Percentiles rank a stretch among this genome's conserved stretches.
Evolutionary conservation across 2,888 invertebrate genomes (phyloP).

Genomic region (Aphidius colemani): DNA sequence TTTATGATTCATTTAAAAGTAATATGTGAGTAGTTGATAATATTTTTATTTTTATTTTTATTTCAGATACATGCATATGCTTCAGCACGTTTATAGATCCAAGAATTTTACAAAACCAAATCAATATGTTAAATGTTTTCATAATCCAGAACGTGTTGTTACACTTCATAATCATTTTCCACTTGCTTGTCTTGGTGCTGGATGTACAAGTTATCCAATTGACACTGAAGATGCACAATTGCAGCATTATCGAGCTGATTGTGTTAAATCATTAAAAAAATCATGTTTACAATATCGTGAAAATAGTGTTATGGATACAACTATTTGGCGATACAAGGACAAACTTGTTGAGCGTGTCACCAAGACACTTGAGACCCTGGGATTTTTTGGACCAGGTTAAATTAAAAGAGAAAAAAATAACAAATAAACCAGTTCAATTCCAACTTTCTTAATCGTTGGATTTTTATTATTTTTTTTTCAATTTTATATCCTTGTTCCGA

Average conservation of each 20-base stretch:
- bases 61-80: conserved; percentile 82
- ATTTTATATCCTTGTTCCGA: neutral
- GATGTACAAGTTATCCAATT: conserved; percentile 83
- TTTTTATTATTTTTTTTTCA: conserved; percentile 6
- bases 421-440: conserved; percentile 4
- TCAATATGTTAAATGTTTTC: conserved; percentile 92
- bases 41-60: conserved; percentile 12
- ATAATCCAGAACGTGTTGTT: conserved; percentile 86
- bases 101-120: conserved; percentile 92
- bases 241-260: conserved; percentile 93
- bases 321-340: conserved; percentile 87
- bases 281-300: conserved; percentile 81
- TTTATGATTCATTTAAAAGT: neutral
- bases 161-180: conserved; percentile 93
- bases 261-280: conserved; percentile 85
- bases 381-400: conserved; percentile 64
- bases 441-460: neutral
- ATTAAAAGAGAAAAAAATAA: neutral
- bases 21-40: neutral
- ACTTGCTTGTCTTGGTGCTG: conserved; percentile 79
- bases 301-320: conserved; percentile 81
- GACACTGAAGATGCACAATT: conserved; percentile 83
- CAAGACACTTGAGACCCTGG: conserved; percentile 72
- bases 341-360: conserved; percentile 74
- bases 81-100: conserved; percentile 88